Base-by-base conservation (phyloP, 2,113 vertebrate genomes). In the Rostratula benghalensis region DNA sequence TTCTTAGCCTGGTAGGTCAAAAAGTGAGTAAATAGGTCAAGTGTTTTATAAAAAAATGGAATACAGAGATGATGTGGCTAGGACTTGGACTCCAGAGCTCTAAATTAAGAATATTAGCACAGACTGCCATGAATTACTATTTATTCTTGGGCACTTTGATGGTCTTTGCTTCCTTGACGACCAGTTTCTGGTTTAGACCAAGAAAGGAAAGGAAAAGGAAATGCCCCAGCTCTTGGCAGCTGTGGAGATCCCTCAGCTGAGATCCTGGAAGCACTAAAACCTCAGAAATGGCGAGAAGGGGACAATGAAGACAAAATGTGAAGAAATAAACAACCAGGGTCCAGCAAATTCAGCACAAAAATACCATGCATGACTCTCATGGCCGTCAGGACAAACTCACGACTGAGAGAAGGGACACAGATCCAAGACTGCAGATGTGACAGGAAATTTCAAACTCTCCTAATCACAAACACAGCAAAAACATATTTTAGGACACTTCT, bases 11-110 rank as follows among this genome's bases (percentile, higher is more conserved):
- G 60, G 56, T 85, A 67, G 95, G 94, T 97, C 96, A 97, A 94
- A 83, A 93, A 89, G 87, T 63, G 57, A 96, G 31, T 88, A 94
- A 94, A 94, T 91, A 94, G 87, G 94, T 96, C 93, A 93, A 96
- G 54, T 54, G 50, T 30, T 95, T 84, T 50, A 61, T 35, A 69
- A 90, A 92, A 39, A 93, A 89, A 86, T 33, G 37, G 59, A 89
- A 89, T 65, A 54, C 37, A 84, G 83, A 78, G 76, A 64, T 23
- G 0, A 73, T 89, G 90, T 89, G 92, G 94, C 87, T 65, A 82
- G 41, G 61, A 77, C 70, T 82, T 79, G 57, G 92, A 87, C 70
- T 87, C 31, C 54, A 91, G 81, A 74, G 78, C 59, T 89, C 94
- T 94, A 94, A 96, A 96, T 94, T 59, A 94, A 63, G 91, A 85